These are phyloP conservation scores for Tetraneura akinire DNA, from an alignment of 1,140 invertebrate species.

Conservation along the genomic window DNA sequence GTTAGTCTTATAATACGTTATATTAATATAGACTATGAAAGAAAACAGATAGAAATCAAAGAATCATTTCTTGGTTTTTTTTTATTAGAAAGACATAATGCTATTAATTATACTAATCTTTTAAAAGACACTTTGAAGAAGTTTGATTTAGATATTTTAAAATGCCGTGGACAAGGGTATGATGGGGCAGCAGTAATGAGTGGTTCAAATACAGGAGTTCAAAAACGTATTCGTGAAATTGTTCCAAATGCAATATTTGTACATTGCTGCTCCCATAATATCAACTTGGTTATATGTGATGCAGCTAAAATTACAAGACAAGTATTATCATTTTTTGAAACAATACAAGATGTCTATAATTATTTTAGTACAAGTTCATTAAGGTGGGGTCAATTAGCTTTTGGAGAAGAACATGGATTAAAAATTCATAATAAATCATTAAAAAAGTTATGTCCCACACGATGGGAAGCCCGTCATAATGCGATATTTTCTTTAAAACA, in stretches of 20 bases:
- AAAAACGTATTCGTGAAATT: slow-evolving; percentile 54
- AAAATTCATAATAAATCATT: too few relatives aligned
- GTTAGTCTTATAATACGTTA: slow-evolving; percentile 32
- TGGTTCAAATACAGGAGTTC: slow-evolving; percentile 52
- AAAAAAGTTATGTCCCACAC: too few relatives aligned
- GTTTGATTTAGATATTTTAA: background rate
- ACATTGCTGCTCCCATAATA: slow-evolving; percentile 53
- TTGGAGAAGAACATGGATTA: too few relatives aligned
- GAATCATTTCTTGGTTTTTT: slow-evolving; percentile 21
- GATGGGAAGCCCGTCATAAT: too few relatives aligned
- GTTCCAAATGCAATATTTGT: slow-evolving; percentile 54
- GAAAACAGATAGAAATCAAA: slow-evolving; percentile 42
- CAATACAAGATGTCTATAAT: too few relatives aligned
- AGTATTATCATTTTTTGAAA: too few relatives aligned
- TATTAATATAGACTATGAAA: slow-evolving; percentile 26
- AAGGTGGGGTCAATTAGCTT: too few relatives aligned
- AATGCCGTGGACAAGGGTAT: background rate
- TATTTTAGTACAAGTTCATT: too few relatives aligned
- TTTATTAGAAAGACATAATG: slow-evolving; percentile 4
- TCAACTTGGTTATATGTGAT: slow-evolving; percentile 52
- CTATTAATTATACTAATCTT: background rate
- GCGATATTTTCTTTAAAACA: too few relatives aligned
- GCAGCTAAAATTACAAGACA: background rate
- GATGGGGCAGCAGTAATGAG: slow-evolving; percentile 51
- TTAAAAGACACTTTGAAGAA: background rate